A percentile compares a stretch with the other conserved stretches of the same genome.
These are phyloP conservation scores for Conger conger DNA, from an alignment of 2,113 vertebrate genomes.

Conservation along the genomic window DNA sequence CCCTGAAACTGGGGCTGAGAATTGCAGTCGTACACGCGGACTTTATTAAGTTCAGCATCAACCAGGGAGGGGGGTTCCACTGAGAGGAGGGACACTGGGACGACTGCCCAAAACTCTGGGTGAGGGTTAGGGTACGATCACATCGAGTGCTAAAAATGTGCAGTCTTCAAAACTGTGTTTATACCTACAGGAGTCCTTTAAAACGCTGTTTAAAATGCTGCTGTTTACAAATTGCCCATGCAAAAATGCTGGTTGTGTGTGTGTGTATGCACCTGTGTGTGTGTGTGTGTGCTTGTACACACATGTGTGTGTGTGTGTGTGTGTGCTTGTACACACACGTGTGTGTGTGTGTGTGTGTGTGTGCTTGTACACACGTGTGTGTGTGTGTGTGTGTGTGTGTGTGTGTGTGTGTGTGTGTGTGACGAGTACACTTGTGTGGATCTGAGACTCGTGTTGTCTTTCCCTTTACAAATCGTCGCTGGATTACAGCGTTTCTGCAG, in stretches of 20 bases:
- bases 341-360: not conserved
- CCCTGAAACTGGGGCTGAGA: no score
- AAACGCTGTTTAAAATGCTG: no score
- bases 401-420: not conserved
- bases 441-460: constrained; percentile 15
- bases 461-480: constrained; percentile 50
- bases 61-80: not conserved
- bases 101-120: no score
- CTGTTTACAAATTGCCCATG: no score
- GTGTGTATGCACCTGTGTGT: not conserved
- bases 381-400: constrained; percentile 4
- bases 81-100: not conserved
- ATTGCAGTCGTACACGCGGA: no score
- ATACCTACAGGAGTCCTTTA: no score
- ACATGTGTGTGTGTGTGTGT: not conserved
- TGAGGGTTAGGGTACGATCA: no score
- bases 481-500: constrained; percentile 60
- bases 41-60: not conserved
- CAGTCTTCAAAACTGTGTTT: no score
- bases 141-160: no score
- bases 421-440: not conserved
- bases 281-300: not conserved
- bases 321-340: not conserved
- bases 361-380: not conserved
- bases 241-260: no score